Evolutionary conservation across 2,113 vertebrate genomes (phyloP).

Genomic region (Aspiorhynchus laticeps): DNA sequence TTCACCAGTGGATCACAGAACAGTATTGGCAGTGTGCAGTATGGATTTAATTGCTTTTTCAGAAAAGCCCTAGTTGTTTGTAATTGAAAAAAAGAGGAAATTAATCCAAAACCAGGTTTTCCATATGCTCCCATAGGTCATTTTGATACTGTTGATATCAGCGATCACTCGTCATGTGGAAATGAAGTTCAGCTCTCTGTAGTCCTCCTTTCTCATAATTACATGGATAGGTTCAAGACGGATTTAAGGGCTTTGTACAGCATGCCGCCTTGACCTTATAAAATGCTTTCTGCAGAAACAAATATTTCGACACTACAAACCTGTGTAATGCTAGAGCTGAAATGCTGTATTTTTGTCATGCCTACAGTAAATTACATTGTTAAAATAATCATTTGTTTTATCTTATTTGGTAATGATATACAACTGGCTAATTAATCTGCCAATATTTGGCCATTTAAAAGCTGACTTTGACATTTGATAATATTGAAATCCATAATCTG

Average conservation of each 20-base stretch:
- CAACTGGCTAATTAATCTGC: background rate
- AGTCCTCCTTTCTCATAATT: conserved; percentile 45
- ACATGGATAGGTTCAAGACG: conserved; percentile 39
- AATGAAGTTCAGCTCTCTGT: background rate
- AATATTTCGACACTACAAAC: conserved; percentile 43
- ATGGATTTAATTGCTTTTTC: conserved; percentile 4
- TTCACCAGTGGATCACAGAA: background rate
- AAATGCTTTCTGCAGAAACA: conserved; percentile 12
- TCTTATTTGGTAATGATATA: background rate
- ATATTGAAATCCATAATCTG: background rate
- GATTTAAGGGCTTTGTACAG: conserved; percentile 52
- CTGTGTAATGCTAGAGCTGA: conserved; percentile 33
- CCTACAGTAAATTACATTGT: background rate
- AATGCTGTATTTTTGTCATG: background rate
- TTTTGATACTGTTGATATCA: conserved; percentile 26
- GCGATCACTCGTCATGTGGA: conserved; percentile 28
- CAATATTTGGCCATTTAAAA: background rate
- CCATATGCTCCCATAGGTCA: background rate
- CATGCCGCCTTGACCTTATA: conserved; percentile 28
- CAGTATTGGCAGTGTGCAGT: background rate
- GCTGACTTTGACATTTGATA: no score
- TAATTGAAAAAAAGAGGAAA: background rate
- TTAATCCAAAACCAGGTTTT: background rate
- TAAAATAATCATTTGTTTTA: background rate
- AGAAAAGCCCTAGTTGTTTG: background rate